Evolutionary conservation across 2,888 invertebrate species (phyloP).

Genomic region (Pachymerium ferrugineum): DNA sequence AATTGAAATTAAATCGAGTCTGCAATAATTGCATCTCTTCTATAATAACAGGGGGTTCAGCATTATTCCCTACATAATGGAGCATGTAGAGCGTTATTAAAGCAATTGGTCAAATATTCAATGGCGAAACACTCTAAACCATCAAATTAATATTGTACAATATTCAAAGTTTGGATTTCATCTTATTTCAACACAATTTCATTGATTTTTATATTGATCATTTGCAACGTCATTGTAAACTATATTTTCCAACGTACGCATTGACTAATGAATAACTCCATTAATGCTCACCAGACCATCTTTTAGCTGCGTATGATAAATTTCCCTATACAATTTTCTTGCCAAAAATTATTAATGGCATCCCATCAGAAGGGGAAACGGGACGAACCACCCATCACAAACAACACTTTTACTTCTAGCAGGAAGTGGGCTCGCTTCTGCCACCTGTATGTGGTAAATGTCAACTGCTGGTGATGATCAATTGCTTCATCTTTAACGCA

Average conservation of each 20-base stretch:
- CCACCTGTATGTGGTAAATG: slow-evolving; percentile 25
- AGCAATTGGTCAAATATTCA: slow-evolving; percentile 8
- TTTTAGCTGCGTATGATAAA: slow-evolving; percentile 10
- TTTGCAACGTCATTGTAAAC: too few relatives aligned
- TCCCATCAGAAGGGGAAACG: slow-evolving; percentile 10
- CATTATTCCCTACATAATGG: not conserved
- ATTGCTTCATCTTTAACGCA: slow-evolving; percentile 1
- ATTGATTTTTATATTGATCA: too few relatives aligned
- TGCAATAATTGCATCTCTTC: slow-evolving; percentile 21
- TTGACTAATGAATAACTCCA: too few relatives aligned
- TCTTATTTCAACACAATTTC: too few relatives aligned
- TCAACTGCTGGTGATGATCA: slow-evolving; percentile 2
- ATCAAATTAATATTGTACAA: too few relatives aligned
- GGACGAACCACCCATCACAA: slow-evolving; percentile 5
- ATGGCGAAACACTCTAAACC: too few relatives aligned
- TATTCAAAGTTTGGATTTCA: too few relatives aligned
- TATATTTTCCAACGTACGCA: too few relatives aligned
- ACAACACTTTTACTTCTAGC: slow-evolving; percentile 7
- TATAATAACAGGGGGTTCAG: slow-evolving; percentile 10
- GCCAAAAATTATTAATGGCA: slow-evolving; percentile 27
- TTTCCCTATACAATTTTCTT: slow-evolving; percentile 16
- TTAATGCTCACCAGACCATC: too few relatives aligned
- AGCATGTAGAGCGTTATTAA: not conserved
- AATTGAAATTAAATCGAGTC: slow-evolving; percentile 27
- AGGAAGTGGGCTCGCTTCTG: slow-evolving; percentile 12